Evolutionary conservation across 2,113 vertebrate species (phyloP).

Genomic region (Tiliqua scincoides): DNA sequence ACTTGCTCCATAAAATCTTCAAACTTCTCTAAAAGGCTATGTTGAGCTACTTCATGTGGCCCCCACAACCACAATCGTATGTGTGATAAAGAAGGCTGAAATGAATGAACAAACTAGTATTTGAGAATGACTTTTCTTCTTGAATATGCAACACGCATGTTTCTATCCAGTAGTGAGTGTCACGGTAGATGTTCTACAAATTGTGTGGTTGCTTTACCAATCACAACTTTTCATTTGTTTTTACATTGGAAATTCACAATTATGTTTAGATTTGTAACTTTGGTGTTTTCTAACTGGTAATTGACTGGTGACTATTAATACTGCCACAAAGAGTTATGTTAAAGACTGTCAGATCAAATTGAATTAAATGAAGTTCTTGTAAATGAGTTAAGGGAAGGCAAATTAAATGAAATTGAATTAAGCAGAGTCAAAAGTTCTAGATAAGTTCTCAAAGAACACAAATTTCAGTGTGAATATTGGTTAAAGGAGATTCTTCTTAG

Average conservation of each 20-base stretch:
- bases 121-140: not conserved
- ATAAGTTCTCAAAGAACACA: not conserved
- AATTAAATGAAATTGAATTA: slow-evolving; percentile 7
- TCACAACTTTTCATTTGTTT: not conserved
- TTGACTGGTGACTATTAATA: not conserved
- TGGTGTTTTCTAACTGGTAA: slow-evolving; percentile 1
- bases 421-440: not conserved
- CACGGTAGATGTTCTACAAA: not conserved
- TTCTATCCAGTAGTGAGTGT: not conserved
- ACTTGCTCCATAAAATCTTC: not conserved
- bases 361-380: not conserved
- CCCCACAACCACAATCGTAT: not conserved
- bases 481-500: not conserved
- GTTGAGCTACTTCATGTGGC: not conserved
- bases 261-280: not conserved
- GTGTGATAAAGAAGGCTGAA: not conserved
- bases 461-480: not conserved
- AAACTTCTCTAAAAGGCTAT: not conserved
- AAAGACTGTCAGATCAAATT: not conserved
- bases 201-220: not conserved
- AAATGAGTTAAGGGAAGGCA: not conserved
- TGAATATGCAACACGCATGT: not conserved
- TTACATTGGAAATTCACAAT: not conserved
- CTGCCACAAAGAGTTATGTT: not conserved
- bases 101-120: not conserved